These are phyloP conservation scores for Phaonia tiefii DNA, from an alignment of 2,888 invertebrate species.

Conservation along the genomic window DNA sequence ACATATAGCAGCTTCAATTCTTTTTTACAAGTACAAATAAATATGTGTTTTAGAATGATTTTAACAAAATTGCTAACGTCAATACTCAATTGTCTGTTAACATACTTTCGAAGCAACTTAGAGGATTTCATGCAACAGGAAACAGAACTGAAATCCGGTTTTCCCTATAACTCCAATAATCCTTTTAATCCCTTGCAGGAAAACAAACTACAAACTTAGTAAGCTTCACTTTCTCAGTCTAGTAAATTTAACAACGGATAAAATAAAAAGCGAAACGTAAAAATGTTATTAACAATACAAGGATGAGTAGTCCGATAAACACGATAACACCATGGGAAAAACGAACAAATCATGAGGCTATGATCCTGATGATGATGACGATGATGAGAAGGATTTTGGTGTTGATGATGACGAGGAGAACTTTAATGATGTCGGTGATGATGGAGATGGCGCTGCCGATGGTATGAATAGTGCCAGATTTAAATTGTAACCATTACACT, in stretches of 20 bases:
- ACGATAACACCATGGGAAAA: constrained; percentile 10
- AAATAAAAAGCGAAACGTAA: neutral
- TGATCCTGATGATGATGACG: constrained; percentile 1
- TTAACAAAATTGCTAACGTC: too few relatives aligned
- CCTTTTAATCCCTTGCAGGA: constrained; percentile 3
- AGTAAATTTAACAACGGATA: constrained; percentile 5
- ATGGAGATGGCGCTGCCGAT: constrained; percentile 47
- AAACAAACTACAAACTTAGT: constrained; percentile 11
- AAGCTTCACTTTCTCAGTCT: neutral
- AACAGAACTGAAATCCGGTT: neutral
- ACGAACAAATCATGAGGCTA: constrained; percentile 1
- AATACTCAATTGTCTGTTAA: too few relatives aligned
- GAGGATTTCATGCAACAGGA: neutral
- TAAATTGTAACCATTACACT: constrained; percentile 60
- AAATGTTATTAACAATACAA: constrained; percentile 21
- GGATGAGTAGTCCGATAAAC: constrained; percentile 12
- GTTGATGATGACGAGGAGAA: neutral
- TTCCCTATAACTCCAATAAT: constrained; percentile 2
- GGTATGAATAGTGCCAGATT: constrained; percentile 64
- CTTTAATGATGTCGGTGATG: neutral
- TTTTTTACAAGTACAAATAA: too few relatives aligned
- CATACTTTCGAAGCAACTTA: too few relatives aligned
- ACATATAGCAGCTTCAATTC: too few relatives aligned
- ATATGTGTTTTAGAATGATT: too few relatives aligned
- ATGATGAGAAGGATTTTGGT: neutral